Base-by-base conservation (phyloP, 1,140 invertebrate genomes). In the Asbolus verrucosus region DNA sequence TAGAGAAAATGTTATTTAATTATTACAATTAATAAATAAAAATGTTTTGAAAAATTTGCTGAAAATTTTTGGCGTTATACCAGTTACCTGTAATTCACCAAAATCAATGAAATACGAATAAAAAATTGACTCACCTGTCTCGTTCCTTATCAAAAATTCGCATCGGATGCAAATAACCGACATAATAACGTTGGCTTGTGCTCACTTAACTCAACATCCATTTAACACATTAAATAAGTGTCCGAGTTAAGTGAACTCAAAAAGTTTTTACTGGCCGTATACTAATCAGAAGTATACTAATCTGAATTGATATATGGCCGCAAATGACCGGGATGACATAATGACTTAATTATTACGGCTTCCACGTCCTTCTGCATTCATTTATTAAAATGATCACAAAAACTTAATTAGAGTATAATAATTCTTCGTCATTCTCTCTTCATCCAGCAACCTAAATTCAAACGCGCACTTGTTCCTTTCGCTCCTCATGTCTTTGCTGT, bases 391-490 rank as follows among this genome's bases (percentile, higher is more conserved):
- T n/a, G n/a, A n/a, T n/a, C n/a, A 80, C 16, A 80, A 63, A 68
- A 73, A 77, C 43, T 75, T 79, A 24, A 78, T 65, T 66, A 79
- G 72, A 41, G 72, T 75, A 36, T 73, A 70, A 31, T 67, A 41
- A 70, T 77, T 79, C 75, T 83, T 83, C 0, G 81, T 84, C 5
- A 86, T 84, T 79, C 87, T 86, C 74, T 92, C 87, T 75, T 88
- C 86, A 79, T 92, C 87, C 0, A 92, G 80, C 66, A 89, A 86
- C 27, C 88, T 83, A 73, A 89, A 92, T 80, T 91, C 89, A 71
- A 88, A 88, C 0, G 91, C 88, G 76, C 87, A 91, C 68, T 89
- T 90, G 79, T 93, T 92, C 68, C 91, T 84, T 72, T 91, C 86
- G 14, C 79, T 82, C 14, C 85, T 83, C 70, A 88, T 85, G 18